Evolutionary conservation across 2,797 vertebrate species (phyloP).

Genomic region (Neostethus bicornis): DNA sequence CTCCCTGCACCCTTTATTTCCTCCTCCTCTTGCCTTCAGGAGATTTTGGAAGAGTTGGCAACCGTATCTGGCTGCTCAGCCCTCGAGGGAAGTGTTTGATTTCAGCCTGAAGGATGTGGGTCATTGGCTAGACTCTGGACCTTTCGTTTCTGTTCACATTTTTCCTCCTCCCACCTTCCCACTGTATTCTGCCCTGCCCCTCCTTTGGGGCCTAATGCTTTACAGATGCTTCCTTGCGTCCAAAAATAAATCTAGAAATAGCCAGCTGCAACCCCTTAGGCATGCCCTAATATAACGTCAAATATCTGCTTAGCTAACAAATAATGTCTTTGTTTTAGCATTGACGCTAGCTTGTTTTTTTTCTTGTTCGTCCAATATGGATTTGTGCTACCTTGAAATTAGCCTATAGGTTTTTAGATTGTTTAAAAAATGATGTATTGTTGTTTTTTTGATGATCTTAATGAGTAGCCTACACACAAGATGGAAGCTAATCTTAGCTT

Average conservation of each 20-base stretch:
- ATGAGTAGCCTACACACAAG: slow-evolving; percentile 22
- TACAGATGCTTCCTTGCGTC: slow-evolving; percentile 63
- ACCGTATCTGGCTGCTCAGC: slow-evolving; percentile 39
- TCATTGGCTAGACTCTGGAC: slow-evolving; percentile 50
- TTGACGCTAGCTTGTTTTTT: neutral
- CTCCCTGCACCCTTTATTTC: slow-evolving; percentile 34
- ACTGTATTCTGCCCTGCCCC: slow-evolving; percentile 23
- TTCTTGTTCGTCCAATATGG: slow-evolving; percentile 2
- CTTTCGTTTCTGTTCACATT: slow-evolving; percentile 26
- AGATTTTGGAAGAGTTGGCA: slow-evolving; percentile 46
- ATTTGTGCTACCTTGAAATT: slow-evolving; percentile 10
- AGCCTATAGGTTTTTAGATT: slow-evolving; percentile 7
- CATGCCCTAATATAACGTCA: neutral
- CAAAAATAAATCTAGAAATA: slow-evolving; percentile 47
- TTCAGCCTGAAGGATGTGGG: slow-evolving; percentile 62
- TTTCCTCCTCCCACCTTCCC: slow-evolving; percentile 20
- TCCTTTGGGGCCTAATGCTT: slow-evolving; percentile 52
- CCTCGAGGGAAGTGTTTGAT: slow-evolving; percentile 57
- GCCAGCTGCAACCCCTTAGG: slow-evolving; percentile 9
- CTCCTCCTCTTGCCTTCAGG: slow-evolving; percentile 31
- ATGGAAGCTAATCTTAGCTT: neutral
- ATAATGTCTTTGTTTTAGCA: neutral
- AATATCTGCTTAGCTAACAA: slow-evolving; percentile 11
- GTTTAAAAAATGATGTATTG: slow-evolving; percentile 23
- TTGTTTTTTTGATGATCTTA: slow-evolving; percentile 21